Evolutionary conservation across 2,797 vertebrate species (phyloP).

Genomic region (Pyrocephalus nanus): DNA sequence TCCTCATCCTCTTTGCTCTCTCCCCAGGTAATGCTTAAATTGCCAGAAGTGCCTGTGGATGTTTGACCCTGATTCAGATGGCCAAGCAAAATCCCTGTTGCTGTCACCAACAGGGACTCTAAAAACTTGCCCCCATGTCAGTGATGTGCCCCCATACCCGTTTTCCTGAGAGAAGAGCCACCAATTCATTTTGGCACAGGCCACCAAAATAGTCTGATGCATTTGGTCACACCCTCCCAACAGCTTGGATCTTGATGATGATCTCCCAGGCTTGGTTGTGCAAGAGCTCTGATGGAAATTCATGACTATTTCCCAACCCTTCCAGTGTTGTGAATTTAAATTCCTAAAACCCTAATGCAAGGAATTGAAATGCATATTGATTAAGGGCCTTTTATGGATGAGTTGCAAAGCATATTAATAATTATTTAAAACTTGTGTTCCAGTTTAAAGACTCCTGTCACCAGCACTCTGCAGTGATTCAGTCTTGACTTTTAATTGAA

Average conservation of each 20-base stretch:
- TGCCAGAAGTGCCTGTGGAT: background rate
- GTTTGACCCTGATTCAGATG: background rate
- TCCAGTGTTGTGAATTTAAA: constrained; percentile 9
- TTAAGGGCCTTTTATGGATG: constrained; percentile 24
- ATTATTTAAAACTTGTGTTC: constrained; percentile 42
- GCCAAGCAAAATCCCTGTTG: background rate
- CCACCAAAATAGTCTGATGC: background rate
- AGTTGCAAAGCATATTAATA: constrained; percentile 50
- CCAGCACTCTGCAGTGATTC: background rate
- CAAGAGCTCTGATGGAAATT: background rate
- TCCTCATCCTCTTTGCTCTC: background rate
- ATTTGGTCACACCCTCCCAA: background rate
- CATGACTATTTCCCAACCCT: background rate
- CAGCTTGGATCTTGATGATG: background rate
- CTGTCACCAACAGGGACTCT: background rate
- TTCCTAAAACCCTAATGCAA: background rate
- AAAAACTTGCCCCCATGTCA: background rate
- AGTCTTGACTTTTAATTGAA: constrained; percentile 44
- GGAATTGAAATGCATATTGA: constrained; percentile 2
- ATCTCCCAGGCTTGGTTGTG: background rate
- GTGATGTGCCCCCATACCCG: rapidly evolving
- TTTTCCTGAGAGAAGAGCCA: background rate
- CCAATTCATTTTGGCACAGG: background rate
- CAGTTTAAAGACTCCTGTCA: constrained; percentile 43
- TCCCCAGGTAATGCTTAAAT: background rate